Evolutionary conservation across 92 coral and sea anemone genomes (phyloP), one percentile per base, ranked within the genome.

Genomic region (Parazoanthus darwini): DNA sequence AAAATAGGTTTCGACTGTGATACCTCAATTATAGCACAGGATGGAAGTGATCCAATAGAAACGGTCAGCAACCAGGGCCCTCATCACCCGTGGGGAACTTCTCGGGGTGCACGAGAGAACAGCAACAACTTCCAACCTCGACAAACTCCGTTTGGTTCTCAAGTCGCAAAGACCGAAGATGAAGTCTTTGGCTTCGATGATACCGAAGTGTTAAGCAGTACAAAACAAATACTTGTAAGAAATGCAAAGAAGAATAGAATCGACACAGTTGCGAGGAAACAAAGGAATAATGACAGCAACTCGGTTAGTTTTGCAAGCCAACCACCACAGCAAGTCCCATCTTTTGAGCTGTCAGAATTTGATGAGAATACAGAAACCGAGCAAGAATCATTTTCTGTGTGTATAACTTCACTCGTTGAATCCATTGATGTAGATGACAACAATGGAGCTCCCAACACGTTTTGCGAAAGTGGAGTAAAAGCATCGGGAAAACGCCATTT

Each of bases 301-400:
- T 42, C 87, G 13, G 15, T 25, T 5, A 46, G 66, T 70, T 72
- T 26, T 84, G 66, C 44, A 71, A 71, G 43, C 26, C 23, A 56
- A 0, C 43, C 15, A 26, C 63, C 65, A 29, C 87, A 84, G 29
- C 46, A 70, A 25, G 87, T 84, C 68, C 79, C 78, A 6, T 8
- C 87, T 43, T 84, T 84, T 84, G 87, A 84, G 14, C 23, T 84
- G 79, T 70, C 87, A 33, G 79, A 84, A 50, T 46, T 84, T 16
- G 87, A 84, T 33, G 87, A 48, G 14, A 48, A 16, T 37, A 15
- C 48, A 9, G 79, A 72, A 44, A 44, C 59, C 3, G 79, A 84
- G 46, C 87, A 84, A 51, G 79, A 84, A 5, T 46, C 87, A 16
- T 72, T 84, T 72, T 50, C 87, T 43, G 87, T 70, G 39, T 84